A percentile compares a stretch with the other conserved stretches of the same genome.
Evolutionary conservation across 2,113 vertebrate genomes (phyloP).

Genomic region (Thunnus maccoyii): DNA sequence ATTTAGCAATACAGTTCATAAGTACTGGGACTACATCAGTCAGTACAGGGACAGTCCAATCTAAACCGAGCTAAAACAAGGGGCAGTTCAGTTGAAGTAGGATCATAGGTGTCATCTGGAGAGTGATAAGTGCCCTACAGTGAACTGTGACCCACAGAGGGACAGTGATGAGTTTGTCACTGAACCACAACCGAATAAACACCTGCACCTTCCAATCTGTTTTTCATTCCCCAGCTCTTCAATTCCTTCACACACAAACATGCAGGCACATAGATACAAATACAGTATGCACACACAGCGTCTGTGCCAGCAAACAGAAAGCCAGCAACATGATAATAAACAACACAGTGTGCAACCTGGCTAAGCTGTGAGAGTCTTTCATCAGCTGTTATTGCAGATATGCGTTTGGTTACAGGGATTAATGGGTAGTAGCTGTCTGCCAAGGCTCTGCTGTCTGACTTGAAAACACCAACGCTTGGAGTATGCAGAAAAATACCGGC

Average conservation of each 20-base stretch:
- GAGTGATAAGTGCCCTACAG: not conserved
- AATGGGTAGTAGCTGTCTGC: conserved; percentile 57
- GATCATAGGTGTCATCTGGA: conserved; percentile 17
- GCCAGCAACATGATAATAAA: conserved; percentile 45
- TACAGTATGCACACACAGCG: not conserved
- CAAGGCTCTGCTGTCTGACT: conserved; percentile 62
- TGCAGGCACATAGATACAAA: conserved; percentile 5
- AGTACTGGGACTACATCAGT: not conserved
- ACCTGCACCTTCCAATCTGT: conserved; percentile 7
- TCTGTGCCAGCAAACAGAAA: conserved; percentile 50
- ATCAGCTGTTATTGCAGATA: conserved; percentile 69
- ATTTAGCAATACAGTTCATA: not conserved
- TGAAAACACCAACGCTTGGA: conserved; percentile 53
- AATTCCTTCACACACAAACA: not conserved
- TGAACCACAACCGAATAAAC: conserved; percentile 30
- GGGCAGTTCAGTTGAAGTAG: not conserved
- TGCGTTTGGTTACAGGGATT: conserved; percentile 67
- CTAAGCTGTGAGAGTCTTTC: conserved; percentile 60
- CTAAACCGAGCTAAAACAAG: conserved; percentile 5
- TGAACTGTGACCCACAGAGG: conserved; percentile 10
- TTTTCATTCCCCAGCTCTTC: not conserved
- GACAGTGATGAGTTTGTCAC: not conserved
- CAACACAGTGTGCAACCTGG: conserved; percentile 49
- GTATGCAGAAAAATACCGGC: conserved; percentile 26
- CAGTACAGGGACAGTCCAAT: not conserved